These are phyloP conservation scores for Linurgus olivaceus DNA, from an alignment of 2,797 vertebrate genomes.

Conservation along the genomic window DNA sequence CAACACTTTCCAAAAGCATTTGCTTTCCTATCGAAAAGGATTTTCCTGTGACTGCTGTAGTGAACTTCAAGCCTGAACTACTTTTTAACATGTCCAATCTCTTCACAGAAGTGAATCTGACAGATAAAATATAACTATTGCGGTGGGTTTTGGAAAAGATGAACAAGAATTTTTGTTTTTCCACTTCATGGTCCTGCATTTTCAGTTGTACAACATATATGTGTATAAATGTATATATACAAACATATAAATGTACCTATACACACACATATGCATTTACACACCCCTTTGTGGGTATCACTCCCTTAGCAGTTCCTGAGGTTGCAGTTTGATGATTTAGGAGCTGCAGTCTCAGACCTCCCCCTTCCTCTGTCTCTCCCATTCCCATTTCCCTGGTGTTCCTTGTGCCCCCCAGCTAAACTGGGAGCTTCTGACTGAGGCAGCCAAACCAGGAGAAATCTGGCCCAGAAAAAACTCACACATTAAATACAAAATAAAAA, in stretches of 20 bases:
- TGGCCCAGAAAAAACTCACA: background rate
- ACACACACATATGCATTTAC: background rate
- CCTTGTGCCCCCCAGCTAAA: background rate
- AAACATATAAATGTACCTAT: background rate
- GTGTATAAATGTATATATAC: no score
- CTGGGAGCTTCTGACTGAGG: background rate
- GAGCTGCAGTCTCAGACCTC: background rate
- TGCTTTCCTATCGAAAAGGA: background rate
- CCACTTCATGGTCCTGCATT: background rate
- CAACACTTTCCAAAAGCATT: background rate
- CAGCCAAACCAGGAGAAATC: background rate
- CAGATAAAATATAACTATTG: background rate
- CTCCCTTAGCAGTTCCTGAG: background rate
- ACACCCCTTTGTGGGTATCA: background rate
- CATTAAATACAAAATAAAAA: no score
- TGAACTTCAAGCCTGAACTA: background rate
- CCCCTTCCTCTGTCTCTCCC: background rate
- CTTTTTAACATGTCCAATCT: background rate
- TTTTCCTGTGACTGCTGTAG: background rate
- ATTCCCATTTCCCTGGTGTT: background rate
- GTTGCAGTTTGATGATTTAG: background rate
- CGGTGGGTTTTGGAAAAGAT: background rate
- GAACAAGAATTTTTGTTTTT: background rate
- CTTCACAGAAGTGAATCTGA: background rate
- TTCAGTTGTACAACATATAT: background rate